phyloP scores from a whole-genome alignment of 1,140 invertebrate genomes.

The Drosophila busckii region DNA sequence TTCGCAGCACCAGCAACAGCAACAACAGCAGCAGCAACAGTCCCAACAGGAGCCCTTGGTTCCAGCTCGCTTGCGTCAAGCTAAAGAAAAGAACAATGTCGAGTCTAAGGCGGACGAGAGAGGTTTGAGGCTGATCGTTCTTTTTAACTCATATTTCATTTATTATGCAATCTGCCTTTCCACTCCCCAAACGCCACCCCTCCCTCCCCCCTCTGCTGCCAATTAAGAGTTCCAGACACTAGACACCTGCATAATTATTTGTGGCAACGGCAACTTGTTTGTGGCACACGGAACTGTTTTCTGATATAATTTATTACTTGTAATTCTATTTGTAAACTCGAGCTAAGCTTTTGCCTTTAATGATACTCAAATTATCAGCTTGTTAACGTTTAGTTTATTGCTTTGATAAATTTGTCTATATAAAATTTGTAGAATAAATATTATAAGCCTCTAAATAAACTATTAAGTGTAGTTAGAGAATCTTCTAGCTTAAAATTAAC shows the following conservation, averaged over 20 bases:
- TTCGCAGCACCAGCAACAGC: slow-evolving; percentile 65
- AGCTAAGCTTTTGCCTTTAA: no score
- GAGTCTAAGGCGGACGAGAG: slow-evolving; percentile 84
- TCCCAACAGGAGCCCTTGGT: slow-evolving; percentile 79
- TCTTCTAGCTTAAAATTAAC: no score
- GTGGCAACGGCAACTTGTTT: slow-evolving; percentile 2
- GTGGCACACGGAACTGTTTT: neutral
- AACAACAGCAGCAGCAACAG: slow-evolving; percentile 62
- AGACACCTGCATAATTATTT: slow-evolving; percentile 13
- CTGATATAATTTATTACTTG: slow-evolving; percentile 5
- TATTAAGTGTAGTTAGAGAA: no score
- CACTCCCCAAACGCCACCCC: neutral
- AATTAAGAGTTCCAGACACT: slow-evolving; percentile 11
- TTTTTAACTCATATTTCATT: slow-evolving; percentile 28
- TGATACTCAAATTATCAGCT: no score
- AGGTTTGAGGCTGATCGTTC: slow-evolving; percentile 68
- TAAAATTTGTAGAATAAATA: no score
- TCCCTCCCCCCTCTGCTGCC: slow-evolving; percentile 4
- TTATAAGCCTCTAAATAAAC: no score
- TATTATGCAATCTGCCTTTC: slow-evolving; percentile 14
- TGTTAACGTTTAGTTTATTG: no score
- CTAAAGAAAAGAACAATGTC: slow-evolving; percentile 83
- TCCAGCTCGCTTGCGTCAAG: slow-evolving; percentile 81
- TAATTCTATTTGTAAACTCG: no score
- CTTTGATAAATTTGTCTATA: no score